Evolutionary conservation across 2,113 vertebrate species (phyloP), one percentile per base, ranked within the genome.

Genomic region (Centropristis striata): DNA sequence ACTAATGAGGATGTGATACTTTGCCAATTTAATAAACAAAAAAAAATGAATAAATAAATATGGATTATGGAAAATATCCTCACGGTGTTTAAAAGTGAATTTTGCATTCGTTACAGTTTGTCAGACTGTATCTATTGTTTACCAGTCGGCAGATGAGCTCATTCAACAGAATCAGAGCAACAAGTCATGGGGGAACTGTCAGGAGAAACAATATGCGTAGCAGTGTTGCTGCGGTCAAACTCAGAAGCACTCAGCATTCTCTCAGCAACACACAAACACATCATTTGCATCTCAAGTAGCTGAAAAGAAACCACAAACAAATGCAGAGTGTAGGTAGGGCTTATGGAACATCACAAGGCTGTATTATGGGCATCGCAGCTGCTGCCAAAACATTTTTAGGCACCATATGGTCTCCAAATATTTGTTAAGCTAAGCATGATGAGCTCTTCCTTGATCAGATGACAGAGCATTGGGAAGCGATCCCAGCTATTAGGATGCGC

Each of bases 241-340:
- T 75, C 64, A 39, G 32, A 44, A 71, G 32, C 73, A 67, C 79
- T 89, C 65, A 6, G 39, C 47, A 39, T 72, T 82, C 58, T 81
- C 67, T 37, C 55, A 4, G 18, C 80, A 72, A 60, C 81, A 76
- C 44, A 41, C 82, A 89, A 79, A 83, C 68, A 65, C 67, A 80
- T 89, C 12, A 58, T 90, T 91, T 90, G 81, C 88, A 93, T 92
- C 87, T 84, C 75, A 88, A 92, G 80, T 76, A 92, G 79, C 65
- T 60, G 57, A 58, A 69, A 76, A 76, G 71, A 84, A 88, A 71
- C 68, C 73, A 59, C 59, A 77, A 78, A 75, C 49, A 78, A 66
- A 58, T 65, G 50, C 6, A 4, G 42, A 65, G 83, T 72, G 86
- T 70, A 66, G 78, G 74, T 73, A 71, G 51, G 61, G 72, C 58